Base-by-base conservation (phyloP, 2,888 invertebrate genomes). In the Pecten maximus region DNA sequence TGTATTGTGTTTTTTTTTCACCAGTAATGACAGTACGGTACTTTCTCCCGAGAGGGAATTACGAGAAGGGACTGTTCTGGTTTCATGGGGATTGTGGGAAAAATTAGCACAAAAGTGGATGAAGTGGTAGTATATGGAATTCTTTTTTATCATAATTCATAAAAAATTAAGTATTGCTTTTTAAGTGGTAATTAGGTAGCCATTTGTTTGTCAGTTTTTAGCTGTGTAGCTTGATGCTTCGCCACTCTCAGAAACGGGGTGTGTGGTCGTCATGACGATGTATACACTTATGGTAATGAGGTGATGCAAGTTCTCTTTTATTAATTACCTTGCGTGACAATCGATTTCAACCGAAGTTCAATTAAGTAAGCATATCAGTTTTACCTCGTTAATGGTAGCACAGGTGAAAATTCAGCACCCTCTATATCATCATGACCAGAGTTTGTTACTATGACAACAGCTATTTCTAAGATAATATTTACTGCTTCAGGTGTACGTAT, bases 271-370 rank as follows among this genome's bases (percentile, higher is more conserved):
- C 74, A 74, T 74, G 74, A 28, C 74, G 74, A 74, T 74, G 74
- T 74, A n/a, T n/a, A 74, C 74, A 74, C 74, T 74, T 74, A 35
- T 35, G 2, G 74, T 74, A 74, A 74, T 74, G 74, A 74, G 74
- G 35, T 35, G 35, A 74, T 28, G 74, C 35, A 74, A 74, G 74
- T 23, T 8, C 35, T 74, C 74, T 74, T 74, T 74, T 74, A 74
- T 74, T 74, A 74, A 74, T 74, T 74, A 74, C 28, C 74, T 74
- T 74, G 35, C 74, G 28, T 74, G 74, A 35, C 35, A 28, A 35
- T 74, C 74, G 74, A 74, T 74, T 74, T 74, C 74, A 74, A 35
- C 74, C 35, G 74, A 74, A 74, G 74, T 74, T 74, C 74, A 74
- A 35, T 74, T 74, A 74, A 74, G 74, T 74, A 74, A 74, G 23